A percentile compares a stretch with the other conserved stretches of the same genome.
Conservation (phyloP, 64 coral and sea anemone genomes). For the Orbicella faveolata region DNA sequence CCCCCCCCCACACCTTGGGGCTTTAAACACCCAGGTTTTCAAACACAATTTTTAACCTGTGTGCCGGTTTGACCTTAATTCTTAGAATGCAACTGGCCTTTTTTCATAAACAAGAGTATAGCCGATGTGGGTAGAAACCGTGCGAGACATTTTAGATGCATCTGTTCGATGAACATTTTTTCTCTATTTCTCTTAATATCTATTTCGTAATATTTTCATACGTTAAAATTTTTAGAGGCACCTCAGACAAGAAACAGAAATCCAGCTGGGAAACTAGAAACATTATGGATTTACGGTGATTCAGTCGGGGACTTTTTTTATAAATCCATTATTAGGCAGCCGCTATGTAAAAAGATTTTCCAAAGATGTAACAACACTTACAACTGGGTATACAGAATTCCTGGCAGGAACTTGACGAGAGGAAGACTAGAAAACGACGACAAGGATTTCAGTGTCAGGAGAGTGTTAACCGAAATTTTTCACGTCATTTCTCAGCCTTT, state of each 20-base stretch:
- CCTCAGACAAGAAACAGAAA: background rate
- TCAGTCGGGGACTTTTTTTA: constrained; percentile 87
- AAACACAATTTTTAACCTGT: no score
- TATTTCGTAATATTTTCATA: background rate
- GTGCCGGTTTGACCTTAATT: no score
- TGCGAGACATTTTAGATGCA: no score
- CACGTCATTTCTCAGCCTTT: constrained; percentile 8
- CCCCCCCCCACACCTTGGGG: no score
- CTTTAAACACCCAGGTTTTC: no score
- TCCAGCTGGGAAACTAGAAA: constrained; percentile 11
- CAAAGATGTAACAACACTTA: constrained; percentile 77
- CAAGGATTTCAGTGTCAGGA: constrained; percentile 67
- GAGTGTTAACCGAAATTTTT: constrained; percentile 71
- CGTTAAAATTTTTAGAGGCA: background rate
- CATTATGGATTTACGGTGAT: constrained; percentile 88
- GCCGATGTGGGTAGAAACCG: no score
- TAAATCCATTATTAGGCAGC: constrained; percentile 64
- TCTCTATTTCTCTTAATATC: no score
- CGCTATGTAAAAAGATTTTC: constrained; percentile 71
- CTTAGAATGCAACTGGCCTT: no score
- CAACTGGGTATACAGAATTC: constrained; percentile 85
- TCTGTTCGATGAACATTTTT: no score
- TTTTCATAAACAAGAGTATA: no score
- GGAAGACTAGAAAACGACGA: constrained; percentile 69
- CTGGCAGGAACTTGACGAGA: constrained; percentile 62